Evolutionary conservation across 2,888 invertebrate genomes (phyloP).

Genomic region (Stenoptilia bipunctidactyla): DNA sequence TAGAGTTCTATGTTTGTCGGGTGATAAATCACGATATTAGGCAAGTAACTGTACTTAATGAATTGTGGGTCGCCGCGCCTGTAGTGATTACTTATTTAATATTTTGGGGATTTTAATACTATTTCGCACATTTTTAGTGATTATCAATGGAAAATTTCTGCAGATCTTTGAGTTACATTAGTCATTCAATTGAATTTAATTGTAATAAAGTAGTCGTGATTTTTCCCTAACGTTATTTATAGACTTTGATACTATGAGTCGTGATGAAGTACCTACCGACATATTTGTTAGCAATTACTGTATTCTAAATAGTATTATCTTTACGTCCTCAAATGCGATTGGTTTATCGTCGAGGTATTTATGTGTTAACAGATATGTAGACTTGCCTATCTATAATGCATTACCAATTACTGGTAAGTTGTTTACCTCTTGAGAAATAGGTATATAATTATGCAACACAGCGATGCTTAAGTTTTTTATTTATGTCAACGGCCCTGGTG

Average conservation of each 20-base stretch:
- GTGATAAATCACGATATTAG: slow-evolving; percentile 25
- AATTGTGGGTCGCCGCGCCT: no score
- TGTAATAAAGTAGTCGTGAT: no score
- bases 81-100: no score
- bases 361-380: slow-evolving; percentile 21
- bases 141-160: no score
- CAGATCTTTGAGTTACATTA: no score
- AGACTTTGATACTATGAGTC: no score
- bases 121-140: no score
- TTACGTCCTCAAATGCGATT: slow-evolving; percentile 32
- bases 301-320: slow-evolving; percentile 30
- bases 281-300: slow-evolving; percentile 22
- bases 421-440: neutral
- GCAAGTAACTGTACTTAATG: no score
- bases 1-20: slow-evolving; percentile 2
- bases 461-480: slow-evolving; percentile 1
- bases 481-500: slow-evolving; percentile 5
- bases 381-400: neutral
- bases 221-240: no score
- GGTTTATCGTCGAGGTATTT: slow-evolving; percentile 18
- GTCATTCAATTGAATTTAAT: no score
- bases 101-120: no score
- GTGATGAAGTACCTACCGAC: slow-evolving; percentile 1
- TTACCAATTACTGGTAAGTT: neutral
- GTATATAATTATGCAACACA: no score